Evolutionary conservation across 2,888 invertebrate genomes (phyloP).

Genomic region (Silvanus unidentatus): DNA sequence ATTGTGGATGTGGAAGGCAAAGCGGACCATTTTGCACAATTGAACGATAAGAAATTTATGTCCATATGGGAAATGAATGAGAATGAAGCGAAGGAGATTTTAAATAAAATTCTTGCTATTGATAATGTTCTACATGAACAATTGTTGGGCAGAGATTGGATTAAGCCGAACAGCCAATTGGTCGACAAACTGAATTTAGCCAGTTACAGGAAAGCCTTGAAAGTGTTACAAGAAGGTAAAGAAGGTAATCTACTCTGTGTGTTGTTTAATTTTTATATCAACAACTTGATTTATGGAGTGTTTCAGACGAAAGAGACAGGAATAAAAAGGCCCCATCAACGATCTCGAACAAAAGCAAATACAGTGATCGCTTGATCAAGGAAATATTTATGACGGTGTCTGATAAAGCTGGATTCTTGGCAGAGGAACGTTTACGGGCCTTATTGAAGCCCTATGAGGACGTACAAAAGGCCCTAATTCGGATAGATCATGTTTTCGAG

Average conservation of each 20-base stretch:
- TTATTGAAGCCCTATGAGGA: slow-evolving; percentile 60
- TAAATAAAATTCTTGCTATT: slow-evolving; percentile 52
- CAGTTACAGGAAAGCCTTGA: slow-evolving; percentile 42
- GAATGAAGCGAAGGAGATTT: slow-evolving; percentile 47
- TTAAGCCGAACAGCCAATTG: slow-evolving; percentile 42
- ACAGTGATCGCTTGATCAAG: slow-evolving; percentile 27
- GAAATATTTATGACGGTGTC: slow-evolving; percentile 62
- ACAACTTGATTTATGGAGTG: too few relatives aligned
- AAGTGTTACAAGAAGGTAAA: background rate
- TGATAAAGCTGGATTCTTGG: slow-evolving; percentile 67
- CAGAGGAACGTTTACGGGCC: slow-evolving; percentile 62
- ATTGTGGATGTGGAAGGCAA: slow-evolving; percentile 67
- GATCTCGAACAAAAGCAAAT: too few relatives aligned
- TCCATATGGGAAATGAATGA: slow-evolving; percentile 59
- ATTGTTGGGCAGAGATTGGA: slow-evolving; percentile 55
- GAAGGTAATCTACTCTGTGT: too few relatives aligned
- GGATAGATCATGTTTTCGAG: slow-evolving; percentile 69
- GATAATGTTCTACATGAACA: slow-evolving; percentile 60
- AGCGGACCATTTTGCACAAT: slow-evolving; percentile 57
- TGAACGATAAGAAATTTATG: slow-evolving; percentile 59
- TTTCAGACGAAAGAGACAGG: too few relatives aligned
- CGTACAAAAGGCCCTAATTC: slow-evolving; percentile 61
- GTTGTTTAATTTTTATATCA: too few relatives aligned
- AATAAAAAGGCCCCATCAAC: too few relatives aligned
- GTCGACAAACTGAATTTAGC: slow-evolving; percentile 46